Conservation (phyloP, 2,797 vertebrate genomes). For the Mionectes olivaceus region DNA sequence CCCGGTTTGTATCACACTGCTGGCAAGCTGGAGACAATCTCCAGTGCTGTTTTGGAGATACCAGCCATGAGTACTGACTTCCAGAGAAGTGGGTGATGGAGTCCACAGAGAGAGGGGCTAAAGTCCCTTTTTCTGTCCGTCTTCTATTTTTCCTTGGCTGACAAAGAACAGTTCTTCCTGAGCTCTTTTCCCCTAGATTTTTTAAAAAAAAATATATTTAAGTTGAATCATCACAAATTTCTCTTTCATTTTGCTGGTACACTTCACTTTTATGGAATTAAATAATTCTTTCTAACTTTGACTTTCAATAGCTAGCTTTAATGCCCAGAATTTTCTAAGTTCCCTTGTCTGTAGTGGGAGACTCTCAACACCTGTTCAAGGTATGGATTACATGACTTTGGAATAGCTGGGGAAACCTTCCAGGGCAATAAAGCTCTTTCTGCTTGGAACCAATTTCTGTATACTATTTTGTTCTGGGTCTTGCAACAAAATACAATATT, state of each 20-base stretch:
- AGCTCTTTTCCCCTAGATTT: background rate
- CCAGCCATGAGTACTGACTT: background rate
- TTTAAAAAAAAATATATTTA: background rate
- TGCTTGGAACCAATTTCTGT: background rate
- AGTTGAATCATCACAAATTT: background rate
- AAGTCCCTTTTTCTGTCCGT: background rate
- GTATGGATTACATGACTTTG: background rate
- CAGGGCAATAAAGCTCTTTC: background rate
- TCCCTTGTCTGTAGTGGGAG: background rate
- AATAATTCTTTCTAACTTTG: background rate
- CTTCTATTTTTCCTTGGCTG: background rate
- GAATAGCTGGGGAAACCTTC: background rate
- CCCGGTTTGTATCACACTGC: accelerated
- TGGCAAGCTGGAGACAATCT: background rate
- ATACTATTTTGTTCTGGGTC: background rate
- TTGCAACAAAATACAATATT: background rate
- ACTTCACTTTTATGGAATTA: background rate
- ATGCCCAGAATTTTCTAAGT: background rate
- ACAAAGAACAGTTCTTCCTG: background rate
- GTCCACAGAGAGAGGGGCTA: accelerated
- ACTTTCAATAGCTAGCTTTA: background rate
- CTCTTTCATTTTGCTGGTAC: accelerated
- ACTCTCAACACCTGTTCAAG: background rate
- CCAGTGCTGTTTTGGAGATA: too few relatives aligned
- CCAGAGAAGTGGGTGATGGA: background rate